A percentile compares a stretch with the other conserved stretches of the same genome.
These are phyloP conservation scores for Rhinolophus sinicus DNA, from an alignment of 2,113 vertebrate species.

Conservation along the genomic window DNA sequence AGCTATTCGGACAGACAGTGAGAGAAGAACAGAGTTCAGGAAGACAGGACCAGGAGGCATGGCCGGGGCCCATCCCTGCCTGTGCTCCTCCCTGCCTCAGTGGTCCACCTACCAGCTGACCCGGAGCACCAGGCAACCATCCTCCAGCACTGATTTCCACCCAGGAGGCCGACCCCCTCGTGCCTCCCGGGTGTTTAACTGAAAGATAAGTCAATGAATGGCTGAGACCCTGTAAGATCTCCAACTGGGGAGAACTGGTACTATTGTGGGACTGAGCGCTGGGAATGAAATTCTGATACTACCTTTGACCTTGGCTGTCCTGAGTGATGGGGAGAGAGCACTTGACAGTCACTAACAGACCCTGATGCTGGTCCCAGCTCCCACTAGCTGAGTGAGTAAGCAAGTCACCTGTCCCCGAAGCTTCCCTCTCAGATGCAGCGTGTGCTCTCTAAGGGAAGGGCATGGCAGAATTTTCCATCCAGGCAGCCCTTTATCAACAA, in stretches of 20 bases:
- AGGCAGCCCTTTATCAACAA: background rate
- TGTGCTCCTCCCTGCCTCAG: background rate
- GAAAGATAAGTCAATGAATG: background rate
- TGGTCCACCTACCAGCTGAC: background rate
- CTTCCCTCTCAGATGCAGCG: background rate
- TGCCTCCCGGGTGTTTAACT: background rate
- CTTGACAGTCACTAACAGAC: background rate
- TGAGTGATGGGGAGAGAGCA: background rate
- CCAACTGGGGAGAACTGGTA: background rate
- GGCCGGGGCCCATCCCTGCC: background rate
- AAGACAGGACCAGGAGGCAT: background rate
- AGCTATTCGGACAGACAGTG: background rate
- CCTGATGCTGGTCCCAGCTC: background rate
- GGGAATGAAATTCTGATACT: background rate
- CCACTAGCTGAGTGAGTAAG: background rate
- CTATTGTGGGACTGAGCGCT: no score
- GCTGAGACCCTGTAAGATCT: background rate
- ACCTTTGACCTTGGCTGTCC: background rate
- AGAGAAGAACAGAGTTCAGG: no score
- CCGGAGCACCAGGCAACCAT: background rate
- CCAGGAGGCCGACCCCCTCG: background rate
- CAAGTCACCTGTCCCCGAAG: background rate
- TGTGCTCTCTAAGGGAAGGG: background rate
- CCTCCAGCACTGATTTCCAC: background rate
- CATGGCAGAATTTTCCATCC: background rate